These are phyloP conservation scores for Chorisops tibialis DNA, from an alignment of 2,888 invertebrate species.

Conservation along the genomic window DNA sequence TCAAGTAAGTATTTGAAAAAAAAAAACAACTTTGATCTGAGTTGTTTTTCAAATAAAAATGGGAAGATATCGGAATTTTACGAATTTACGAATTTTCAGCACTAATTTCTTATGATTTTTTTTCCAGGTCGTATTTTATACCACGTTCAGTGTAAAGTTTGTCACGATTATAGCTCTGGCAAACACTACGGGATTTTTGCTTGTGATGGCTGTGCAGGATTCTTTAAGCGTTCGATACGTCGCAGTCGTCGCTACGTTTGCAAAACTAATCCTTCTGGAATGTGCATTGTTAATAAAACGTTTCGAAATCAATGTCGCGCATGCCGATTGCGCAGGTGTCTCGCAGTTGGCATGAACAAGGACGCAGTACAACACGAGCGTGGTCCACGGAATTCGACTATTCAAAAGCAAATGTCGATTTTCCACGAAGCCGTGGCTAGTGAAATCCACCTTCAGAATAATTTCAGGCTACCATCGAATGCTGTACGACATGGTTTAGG, in stretches of 20 bases:
- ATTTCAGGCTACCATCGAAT: slow-evolving; percentile 41
- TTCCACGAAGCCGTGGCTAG: slow-evolving; percentile 63
- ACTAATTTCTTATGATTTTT: too few relatives aligned
- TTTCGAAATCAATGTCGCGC: slow-evolving; percentile 96
- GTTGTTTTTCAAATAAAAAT: too few relatives aligned
- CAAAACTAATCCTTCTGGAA: slow-evolving; percentile 82
- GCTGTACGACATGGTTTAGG: slow-evolving; percentile 47
- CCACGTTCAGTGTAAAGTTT: slow-evolving; percentile 96
- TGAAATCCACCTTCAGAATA: slow-evolving; percentile 21
- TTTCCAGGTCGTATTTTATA: slow-evolving; percentile 86
- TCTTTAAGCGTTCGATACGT: slow-evolving; percentile 91
- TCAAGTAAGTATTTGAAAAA: too few relatives aligned
- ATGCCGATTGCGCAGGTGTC: slow-evolving; percentile 85
- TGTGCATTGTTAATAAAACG: slow-evolving; percentile 90
- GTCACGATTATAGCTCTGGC: slow-evolving; percentile 95
- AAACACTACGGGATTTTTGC: slow-evolving; percentile 99
- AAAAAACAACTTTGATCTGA: too few relatives aligned
- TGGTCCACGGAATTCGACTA: slow-evolving; percentile 92
- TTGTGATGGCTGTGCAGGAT: slow-evolving; percentile 92
- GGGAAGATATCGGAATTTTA: too few relatives aligned
- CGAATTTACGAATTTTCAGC: too few relatives aligned
- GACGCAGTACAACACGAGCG: slow-evolving; percentile 98
- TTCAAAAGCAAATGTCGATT: slow-evolving; percentile 85
- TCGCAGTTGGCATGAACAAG: slow-evolving; percentile 93
- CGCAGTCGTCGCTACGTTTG: slow-evolving; percentile 94